Percentiles rank a stretch among this genome's conserved stretches.
phyloP scores from a whole-genome alignment of 2,888 invertebrate genomes.

The Galerucella pusilla region DNA sequence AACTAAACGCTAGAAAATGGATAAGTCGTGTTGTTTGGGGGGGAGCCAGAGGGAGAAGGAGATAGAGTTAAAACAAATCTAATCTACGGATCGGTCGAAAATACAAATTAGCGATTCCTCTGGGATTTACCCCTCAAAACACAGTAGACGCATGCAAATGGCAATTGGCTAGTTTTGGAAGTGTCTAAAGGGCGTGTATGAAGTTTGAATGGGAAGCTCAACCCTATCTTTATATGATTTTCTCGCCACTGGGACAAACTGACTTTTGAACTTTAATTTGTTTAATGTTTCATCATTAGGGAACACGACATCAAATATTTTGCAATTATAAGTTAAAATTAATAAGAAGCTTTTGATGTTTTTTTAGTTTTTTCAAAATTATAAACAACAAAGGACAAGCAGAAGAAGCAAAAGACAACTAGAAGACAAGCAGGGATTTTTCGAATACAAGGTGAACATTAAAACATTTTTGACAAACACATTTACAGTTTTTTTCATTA shows the following conservation, averaged over 20 bases:
- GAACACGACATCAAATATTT: background rate
- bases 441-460: too few species aligned
- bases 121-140: conserved; percentile 53
- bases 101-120: conserved; percentile 62
- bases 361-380: too few species aligned
- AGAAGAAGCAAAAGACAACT: too few species aligned
- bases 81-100: conserved; percentile 64
- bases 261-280: conserved; percentile 44
- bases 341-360: background rate
- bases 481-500: background rate
- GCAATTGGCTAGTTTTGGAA: conserved; percentile 63
- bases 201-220: conserved; percentile 45
- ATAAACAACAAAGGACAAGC: too few species aligned
- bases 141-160: conserved; percentile 60
- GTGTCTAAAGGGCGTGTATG: conserved; percentile 49
- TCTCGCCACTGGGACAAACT: conserved; percentile 51
- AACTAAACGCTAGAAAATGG: conserved; percentile 67
- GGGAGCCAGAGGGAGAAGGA: conserved; percentile 44
- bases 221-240: conserved; percentile 61
- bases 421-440: too few species aligned
- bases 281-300: conserved; percentile 29
- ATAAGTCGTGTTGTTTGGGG: conserved; percentile 62
- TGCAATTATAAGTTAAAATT: background rate
- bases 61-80: conserved; percentile 59
- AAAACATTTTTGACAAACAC: too few species aligned